Base-by-base conservation (phyloP, 2,888 invertebrate genomes). In the Colletes collaris region DNA sequence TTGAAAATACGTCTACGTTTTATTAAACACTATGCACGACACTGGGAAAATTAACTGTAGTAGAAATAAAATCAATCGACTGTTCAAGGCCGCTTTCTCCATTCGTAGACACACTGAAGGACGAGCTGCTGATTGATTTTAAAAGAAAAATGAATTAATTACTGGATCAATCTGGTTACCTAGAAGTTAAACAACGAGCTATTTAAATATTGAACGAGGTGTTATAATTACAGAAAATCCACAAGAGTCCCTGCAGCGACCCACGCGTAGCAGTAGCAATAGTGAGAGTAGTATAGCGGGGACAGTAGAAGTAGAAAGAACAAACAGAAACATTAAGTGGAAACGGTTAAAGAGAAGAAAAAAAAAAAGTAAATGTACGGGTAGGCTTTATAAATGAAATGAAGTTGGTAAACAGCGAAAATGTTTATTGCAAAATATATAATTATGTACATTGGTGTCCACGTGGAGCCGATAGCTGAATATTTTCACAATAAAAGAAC, bases 351-450 rank as follows among this genome's bases (percentile, higher is more conserved):
- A 40, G n/a, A 46, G 52, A 46, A 10, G 19, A 46, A 19, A 71
- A 66, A 35, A 56, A 49, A 13, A 46, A 46, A 71, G 19, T 59
- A 55, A 19, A 65, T 74, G 80, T 85, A 71, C 69, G 87, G 87
- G 87, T 83, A 84, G 87, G 87, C 86, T 79, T 83, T 69, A 87
- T 91, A 92, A 92, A 92, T 92, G 92, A 92, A 92, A 91, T 92
- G 92, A 91, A 85, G 86, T 92, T 91, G 62, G 88, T 92, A 87
- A 92, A 92, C 91, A 92, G 91, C 90, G 90, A 90, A 92, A 90
- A 90, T 91, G 91, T 92, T 92, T 92, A 92, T 92, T 92, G 91
- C 89, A 92, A 92, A 91, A 92, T 91, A 91, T 90, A 90, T 84
- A 90, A 90, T 86, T 91, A 91, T 92, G 89, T 92, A 92, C 92